Conservation (phyloP, 2,113 vertebrate genomes). For the Dicerorhinus sumatrensis region DNA sequence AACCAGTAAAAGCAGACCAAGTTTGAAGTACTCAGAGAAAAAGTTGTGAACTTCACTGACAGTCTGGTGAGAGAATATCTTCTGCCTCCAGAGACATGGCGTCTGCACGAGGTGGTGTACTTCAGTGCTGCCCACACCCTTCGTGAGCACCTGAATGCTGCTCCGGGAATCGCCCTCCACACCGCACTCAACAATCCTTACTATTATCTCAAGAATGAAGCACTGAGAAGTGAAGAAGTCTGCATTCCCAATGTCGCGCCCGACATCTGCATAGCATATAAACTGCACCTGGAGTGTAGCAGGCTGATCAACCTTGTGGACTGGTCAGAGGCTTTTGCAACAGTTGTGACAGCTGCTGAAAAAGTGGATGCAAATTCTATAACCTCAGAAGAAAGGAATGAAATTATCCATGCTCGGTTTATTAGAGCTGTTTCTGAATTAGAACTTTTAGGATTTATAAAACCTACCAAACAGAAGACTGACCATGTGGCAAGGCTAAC, state of each 20-base stretch:
- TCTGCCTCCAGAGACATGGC: conserved; percentile 90
- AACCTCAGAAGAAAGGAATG: conserved; percentile 90
- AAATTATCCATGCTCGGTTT: conserved; percentile 95
- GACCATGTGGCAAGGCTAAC: conserved; percentile 97
- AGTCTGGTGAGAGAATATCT: conserved; percentile 93
- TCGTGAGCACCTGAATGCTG: conserved; percentile 93
- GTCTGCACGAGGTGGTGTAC: conserved; percentile 93
- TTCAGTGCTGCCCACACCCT: conserved; percentile 91
- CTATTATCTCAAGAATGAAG: conserved; percentile 94
- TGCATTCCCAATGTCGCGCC: conserved; percentile 93
- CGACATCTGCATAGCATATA: conserved; percentile 96
- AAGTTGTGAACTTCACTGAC: conserved; percentile 92
- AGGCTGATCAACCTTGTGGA: conserved; percentile 97
- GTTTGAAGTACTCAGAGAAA: conserved; percentile 94
- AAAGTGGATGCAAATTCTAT: conserved; percentile 85
- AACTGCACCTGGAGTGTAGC: conserved; percentile 97
- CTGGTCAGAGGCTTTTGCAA: conserved; percentile 97
- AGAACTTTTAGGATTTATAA: conserved; percentile 97
- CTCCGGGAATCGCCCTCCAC: conserved; percentile 94
- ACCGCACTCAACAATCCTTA: conserved; percentile 94
- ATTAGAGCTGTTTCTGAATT: conserved; percentile 96
- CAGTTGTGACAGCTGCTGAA: conserved; percentile 92
- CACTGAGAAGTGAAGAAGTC: conserved; percentile 90
- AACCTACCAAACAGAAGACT: conserved; percentile 96
- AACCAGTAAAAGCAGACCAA: conserved; percentile 91